Evolutionary conservation across 2,113 vertebrate species (phyloP), one percentile per base, ranked within the genome.

Genomic region (Epinephelus moara): DNA sequence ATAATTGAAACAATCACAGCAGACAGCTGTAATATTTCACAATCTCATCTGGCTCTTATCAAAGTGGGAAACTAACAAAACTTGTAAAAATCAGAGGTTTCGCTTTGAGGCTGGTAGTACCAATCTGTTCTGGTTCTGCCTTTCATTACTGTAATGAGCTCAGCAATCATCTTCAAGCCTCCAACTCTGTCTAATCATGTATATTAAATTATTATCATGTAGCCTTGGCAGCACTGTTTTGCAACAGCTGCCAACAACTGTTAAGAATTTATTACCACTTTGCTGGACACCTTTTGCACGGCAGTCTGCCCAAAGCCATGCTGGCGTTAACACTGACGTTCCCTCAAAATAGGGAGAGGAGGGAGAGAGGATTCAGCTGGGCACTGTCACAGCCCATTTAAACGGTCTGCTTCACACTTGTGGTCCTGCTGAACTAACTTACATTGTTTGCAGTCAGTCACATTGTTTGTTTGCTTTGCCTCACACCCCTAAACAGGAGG

Each of bases 351-450:
- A 55, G 63, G 33, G 9, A 68, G n/a, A 11, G 23, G 50, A 27
- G 18, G 0, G 50, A 37, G 47, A 40, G 76, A 27, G n/a, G 70
- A 23, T 17, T 60, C 62, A 72, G 55, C 67, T 64, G 0, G 0
- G 74, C 40, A 76, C 70, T 73, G 76, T 85, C 78, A 80, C 80
- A 80, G 55, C 50, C 80, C 70, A 80, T 90, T 85, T 84, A 60
- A 70, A 66, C 0, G 6, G 62, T 75, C 64, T 87, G 74, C 70
- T 75, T 78, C 69, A 81, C 83, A 75, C 79, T 86, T 70, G 71
- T 42, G 85, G 59, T 55, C 55, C 78, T 72, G 70, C 78, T 89
- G 78, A 82, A 72, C 40, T 55, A 18, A 27, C 45, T 11, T n/a
- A 33, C 45, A 59, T 61, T 81, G 80, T 70, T 81, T 85, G 82